Evolutionary conservation across 1,140 invertebrate species (phyloP), one percentile per base, ranked within the genome.

Genomic region (Achatina immaculata): DNA sequence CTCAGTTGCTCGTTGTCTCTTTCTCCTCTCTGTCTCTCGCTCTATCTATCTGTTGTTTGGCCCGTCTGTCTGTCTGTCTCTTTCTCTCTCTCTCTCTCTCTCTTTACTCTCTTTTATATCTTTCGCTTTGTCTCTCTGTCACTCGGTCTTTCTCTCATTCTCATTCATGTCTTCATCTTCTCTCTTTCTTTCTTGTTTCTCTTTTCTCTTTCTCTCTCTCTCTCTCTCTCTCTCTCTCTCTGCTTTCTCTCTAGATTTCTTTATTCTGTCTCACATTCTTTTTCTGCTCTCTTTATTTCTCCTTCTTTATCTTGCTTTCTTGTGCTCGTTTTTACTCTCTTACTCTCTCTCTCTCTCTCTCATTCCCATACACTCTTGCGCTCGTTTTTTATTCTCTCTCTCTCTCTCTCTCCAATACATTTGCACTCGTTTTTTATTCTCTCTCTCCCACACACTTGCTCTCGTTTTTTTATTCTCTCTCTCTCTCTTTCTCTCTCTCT

Each of bases 141-240:
- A n/a, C 48, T 65, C 75, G 31, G 43, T 65, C 75, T 65, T 31
- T 65, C 75, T 62, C 48, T 38, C 55, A n/a, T 48, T 38, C 48
- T 43, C 48, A 14, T 24, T 51, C 69, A 9, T n/a, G 11, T 34
- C 36, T 19, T 72, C 40, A 9, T 11, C 11, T n/a, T 38, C 69
- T 72, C 69, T 38, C 69, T 72, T 34, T 38, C 69, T 72, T 34
- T 36, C 69, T 72, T n/a, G n/a, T n/a, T n/a, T n/a, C n/a, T n/a
- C n/a, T n/a, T n/a, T n/a, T n/a, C 69, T 72, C n/a, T n/a, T n/a
- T n/a, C n/a, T n/a, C n/a, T n/a, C n/a, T n/a, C n/a, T n/a, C n/a
- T n/a, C n/a, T n/a, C n/a, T n/a, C n/a, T n/a, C n/a, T n/a, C n/a
- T n/a, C n/a, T n/a, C n/a, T n/a, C n/a, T n/a, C n/a, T n/a, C n/a